phyloP scores from a whole-genome alignment of 2,797 vertebrate species.

The Mormyrus hasselquistii region DNA sequence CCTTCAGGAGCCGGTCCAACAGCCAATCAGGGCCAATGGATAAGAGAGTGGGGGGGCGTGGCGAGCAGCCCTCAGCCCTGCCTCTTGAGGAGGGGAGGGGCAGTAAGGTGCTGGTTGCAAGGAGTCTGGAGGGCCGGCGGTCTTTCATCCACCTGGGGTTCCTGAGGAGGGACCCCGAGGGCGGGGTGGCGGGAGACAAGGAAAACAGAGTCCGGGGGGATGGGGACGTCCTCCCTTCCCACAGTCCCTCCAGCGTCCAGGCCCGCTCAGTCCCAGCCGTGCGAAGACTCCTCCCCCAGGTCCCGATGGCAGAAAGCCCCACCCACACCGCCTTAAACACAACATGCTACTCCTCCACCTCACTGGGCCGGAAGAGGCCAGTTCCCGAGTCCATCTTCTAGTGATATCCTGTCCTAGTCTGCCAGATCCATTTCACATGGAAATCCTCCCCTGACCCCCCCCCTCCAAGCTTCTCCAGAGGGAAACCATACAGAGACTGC shows the following conservation, averaged over 20 bases:
- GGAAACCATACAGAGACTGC: not conserved
- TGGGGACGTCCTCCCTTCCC: conserved; percentile 60
- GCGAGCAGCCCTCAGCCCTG: conserved; percentile 40
- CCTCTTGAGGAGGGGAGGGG: conserved; percentile 34
- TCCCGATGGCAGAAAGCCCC: conserved; percentile 51
- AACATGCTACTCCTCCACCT: conserved; percentile 64
- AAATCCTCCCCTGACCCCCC: no score
- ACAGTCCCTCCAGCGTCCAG: conserved; percentile 76
- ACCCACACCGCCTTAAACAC: conserved; percentile 59
- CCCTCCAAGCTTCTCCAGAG: not conserved
- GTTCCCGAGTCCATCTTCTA: conserved; percentile 65
- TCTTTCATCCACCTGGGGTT: conserved; percentile 62
- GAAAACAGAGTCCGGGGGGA: conserved; percentile 30
- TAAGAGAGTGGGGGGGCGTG: conserved; percentile 34
- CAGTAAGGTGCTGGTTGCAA: conserved; percentile 44
- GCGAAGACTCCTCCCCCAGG: conserved; percentile 51
- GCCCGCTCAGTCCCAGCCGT: conserved; percentile 53
- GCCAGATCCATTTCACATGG: not conserved
- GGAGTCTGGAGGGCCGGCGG: conserved; percentile 57
- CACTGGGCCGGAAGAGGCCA: conserved; percentile 60
- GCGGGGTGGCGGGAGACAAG: conserved; percentile 33
- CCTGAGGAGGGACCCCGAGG: conserved; percentile 57
- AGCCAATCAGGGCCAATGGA: conserved; percentile 32
- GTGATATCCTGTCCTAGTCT: not conserved
- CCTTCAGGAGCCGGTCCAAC: conserved; percentile 46